phyloP scores from a whole-genome alignment of 2,113 vertebrate genomes.

The Sinocyclocheilus rhinocerous region DNA sequence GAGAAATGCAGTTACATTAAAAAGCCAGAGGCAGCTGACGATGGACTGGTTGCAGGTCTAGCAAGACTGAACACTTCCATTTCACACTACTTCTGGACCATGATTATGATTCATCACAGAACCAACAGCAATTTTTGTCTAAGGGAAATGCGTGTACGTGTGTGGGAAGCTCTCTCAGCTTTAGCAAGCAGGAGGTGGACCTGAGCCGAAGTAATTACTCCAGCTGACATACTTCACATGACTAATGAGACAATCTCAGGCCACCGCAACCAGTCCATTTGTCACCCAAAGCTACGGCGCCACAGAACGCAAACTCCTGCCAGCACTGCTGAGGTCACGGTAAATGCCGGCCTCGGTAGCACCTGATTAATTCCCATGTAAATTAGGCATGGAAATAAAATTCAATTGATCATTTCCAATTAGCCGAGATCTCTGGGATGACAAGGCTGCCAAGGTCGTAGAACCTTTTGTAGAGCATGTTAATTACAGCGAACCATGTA shows the following conservation, averaged over 20 bases:
- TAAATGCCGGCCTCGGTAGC: slow-evolving; percentile 34
- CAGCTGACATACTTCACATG: slow-evolving; percentile 58
- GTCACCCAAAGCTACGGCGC: slow-evolving; percentile 35
- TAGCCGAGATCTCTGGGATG: slow-evolving; percentile 44
- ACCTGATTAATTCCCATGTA: slow-evolving; percentile 60
- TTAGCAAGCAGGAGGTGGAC: slow-evolving; percentile 40
- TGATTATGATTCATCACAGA: slow-evolving; percentile 72
- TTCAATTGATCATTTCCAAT: slow-evolving; percentile 62
- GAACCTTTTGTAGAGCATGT: slow-evolving; percentile 43
- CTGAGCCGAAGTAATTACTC: slow-evolving; percentile 56
- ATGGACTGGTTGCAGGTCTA: background rate
- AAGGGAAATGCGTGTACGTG: slow-evolving; percentile 36
- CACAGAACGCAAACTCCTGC: slow-evolving; percentile 28
- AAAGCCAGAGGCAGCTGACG: background rate
- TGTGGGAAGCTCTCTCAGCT: slow-evolving; percentile 46
- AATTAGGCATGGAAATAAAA: slow-evolving; percentile 53
- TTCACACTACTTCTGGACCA: slow-evolving; percentile 31
- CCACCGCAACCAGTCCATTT: slow-evolving; percentile 61
- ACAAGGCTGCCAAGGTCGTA: slow-evolving; percentile 47
- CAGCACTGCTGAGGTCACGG: slow-evolving; percentile 52
- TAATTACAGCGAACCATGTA: slow-evolving; percentile 43
- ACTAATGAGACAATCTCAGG: slow-evolving; percentile 60
- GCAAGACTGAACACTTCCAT: slow-evolving; percentile 11
- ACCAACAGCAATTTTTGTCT: slow-evolving; percentile 45
- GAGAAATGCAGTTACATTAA: slow-evolving; percentile 2